A percentile compares a stretch with the other conserved stretches of the same genome.
Conservation (phyloP, 2,888 invertebrate genomes). For the Gandaritis pyraliata region DNA sequence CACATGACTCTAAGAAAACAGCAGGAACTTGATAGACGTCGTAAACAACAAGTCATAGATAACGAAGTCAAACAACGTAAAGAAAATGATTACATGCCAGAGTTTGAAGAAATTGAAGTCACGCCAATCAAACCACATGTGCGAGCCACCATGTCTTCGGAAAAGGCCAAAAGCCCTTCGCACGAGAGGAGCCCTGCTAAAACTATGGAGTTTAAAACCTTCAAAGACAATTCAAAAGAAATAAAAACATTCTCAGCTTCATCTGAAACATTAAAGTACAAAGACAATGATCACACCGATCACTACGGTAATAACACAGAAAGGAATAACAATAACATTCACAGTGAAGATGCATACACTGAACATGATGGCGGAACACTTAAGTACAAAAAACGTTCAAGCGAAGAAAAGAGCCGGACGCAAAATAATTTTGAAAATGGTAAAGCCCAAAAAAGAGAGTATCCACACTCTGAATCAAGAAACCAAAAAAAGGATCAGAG, state of each 20-base stretch:
- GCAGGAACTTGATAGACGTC: slow-evolving; percentile 76
- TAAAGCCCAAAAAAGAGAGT: slow-evolving; percentile 65
- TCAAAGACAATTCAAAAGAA: slow-evolving; percentile 80
- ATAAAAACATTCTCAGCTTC: slow-evolving; percentile 80
- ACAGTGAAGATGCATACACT: slow-evolving; percentile 68
- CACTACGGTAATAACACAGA: slow-evolving; percentile 77
- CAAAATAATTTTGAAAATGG: slow-evolving; percentile 58
- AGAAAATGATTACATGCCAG: slow-evolving; percentile 78
- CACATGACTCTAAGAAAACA: slow-evolving; percentile 85
- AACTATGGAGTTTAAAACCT: slow-evolving; percentile 81
- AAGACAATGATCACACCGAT: slow-evolving; percentile 75
- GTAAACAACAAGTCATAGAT: slow-evolving; percentile 69
- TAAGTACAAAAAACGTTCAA: slow-evolving; percentile 76
- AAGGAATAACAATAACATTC: slow-evolving; percentile 68
- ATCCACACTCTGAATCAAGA: slow-evolving; percentile 71
- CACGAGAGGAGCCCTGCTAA: slow-evolving; percentile 74
- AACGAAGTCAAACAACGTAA: slow-evolving; percentile 73
- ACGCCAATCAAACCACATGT: slow-evolving; percentile 79
- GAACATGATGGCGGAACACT: slow-evolving; percentile 77
- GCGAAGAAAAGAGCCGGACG: slow-evolving; percentile 71
- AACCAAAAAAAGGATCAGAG: slow-evolving; percentile 69
- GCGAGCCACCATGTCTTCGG: slow-evolving; percentile 72
- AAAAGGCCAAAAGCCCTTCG: slow-evolving; percentile 71
- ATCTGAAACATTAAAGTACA: slow-evolving; percentile 79
- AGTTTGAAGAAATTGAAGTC: slow-evolving; percentile 81